Evolutionary conservation across 1,140 invertebrate genomes (phyloP), one percentile per base, ranked within the genome.

Genomic region (Phenacoccus solenopsis): DNA sequence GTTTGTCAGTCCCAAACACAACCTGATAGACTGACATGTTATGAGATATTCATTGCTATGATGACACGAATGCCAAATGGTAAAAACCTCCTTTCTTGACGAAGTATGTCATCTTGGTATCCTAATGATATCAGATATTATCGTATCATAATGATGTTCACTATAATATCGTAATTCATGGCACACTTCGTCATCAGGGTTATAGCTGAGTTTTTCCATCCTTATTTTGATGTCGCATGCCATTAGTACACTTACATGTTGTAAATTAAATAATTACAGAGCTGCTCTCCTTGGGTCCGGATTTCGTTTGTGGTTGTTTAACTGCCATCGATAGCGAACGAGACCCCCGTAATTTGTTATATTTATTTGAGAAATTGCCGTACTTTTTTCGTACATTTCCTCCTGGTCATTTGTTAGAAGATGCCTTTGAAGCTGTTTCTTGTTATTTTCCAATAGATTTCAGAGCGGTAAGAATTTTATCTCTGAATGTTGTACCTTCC

Each of bases 361-460:
- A 91, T 27, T 79, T 94, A 12, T 96, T 96, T 78, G 79, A 78
- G 70, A 84, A 88, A 72, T 77, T 92, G 72, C 89, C 88, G 56
- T 77, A 80, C 13, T 86, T 91, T 75, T 79, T 94, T 27, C 80
- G 78, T 38, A 80, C 82, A 35, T 86, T 90, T 77, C 77, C 82
- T 25, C 77, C 94, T 25, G 85, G 86, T 9, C 87, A 91, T 78
- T 85, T 94, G 75, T 81, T 81, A 13, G 93, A 96, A 80, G 93
- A 96, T 77, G 87, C 94, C 82, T 96, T 96, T 84, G 93, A 96
- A 81, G 86, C 94, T n/a, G 83, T 93, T 56, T 87, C 91, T 4
- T 96, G 93, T 78, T 98, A 97, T 78, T 98, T 94, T 80, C 94
- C 94, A 0, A 87, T 98, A 74, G 93, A 96, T 78, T 96, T 94